phyloP scores from a whole-genome alignment of 2,113 vertebrate species.

The Furnarius figulus region DNA sequence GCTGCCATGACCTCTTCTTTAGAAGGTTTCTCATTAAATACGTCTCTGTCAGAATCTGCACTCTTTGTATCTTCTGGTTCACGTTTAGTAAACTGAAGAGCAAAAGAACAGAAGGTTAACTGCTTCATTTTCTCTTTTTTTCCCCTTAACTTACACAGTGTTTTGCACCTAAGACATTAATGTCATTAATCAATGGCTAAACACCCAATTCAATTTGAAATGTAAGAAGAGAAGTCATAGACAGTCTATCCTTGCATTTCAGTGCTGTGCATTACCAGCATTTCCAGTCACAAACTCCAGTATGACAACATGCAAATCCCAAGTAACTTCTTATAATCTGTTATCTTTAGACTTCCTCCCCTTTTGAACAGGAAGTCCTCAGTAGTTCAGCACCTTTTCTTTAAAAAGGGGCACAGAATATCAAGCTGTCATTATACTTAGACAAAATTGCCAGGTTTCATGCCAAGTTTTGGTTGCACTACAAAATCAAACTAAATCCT shows the following conservation, averaged over 20 bases:
- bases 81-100: slow-evolving; percentile 89
- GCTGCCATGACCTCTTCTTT: slow-evolving; percentile 99
- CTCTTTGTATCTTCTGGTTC: slow-evolving; percentile 98
- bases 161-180: background rate
- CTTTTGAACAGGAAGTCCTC: background rate
- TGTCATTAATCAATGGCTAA: background rate
- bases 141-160: background rate
- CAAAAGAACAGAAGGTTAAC: background rate
- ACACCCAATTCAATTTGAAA: background rate
- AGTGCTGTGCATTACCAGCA: background rate
- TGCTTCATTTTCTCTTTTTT: background rate
- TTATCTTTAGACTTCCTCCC: background rate
- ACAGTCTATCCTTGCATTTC: background rate
- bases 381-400: background rate
- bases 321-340: background rate
- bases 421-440: background rate
- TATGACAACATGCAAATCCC: background rate
- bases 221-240: background rate
- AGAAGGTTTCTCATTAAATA: slow-evolving; percentile 98
- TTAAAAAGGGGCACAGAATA: background rate
- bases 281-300: background rate
- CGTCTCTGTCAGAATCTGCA: slow-evolving; percentile 95
- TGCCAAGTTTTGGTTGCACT: background rate
- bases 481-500: background rate
- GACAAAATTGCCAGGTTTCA: background rate